Conservation (phyloP, 2,888 invertebrate genomes). For the Lacanobia wlatinum region DNA sequence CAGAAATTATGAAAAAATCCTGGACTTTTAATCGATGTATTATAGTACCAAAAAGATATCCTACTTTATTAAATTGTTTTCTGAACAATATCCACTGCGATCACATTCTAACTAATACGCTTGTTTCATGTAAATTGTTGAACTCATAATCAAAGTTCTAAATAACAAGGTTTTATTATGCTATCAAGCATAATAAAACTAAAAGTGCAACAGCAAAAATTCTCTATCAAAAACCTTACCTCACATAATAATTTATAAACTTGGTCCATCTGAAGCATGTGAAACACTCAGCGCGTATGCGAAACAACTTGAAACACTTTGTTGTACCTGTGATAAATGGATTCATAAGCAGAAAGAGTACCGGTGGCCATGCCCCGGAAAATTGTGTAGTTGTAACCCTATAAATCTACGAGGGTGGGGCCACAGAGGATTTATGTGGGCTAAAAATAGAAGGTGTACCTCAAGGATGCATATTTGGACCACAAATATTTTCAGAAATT, state of each 20-base stretch:
- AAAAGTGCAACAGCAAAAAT: slow-evolving; percentile 1
- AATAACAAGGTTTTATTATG: too few species aligned
- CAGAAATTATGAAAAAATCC: neutral
- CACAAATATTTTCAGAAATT: slow-evolving; percentile 37
- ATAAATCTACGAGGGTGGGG: slow-evolving; percentile 60
- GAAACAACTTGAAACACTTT: slow-evolving; percentile 65
- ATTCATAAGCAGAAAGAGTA: slow-evolving; percentile 67
- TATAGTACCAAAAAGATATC: neutral
- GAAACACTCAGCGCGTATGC: slow-evolving; percentile 55
- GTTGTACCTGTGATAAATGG: slow-evolving; percentile 70
- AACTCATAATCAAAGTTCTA: neutral
- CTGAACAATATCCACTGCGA: neutral
- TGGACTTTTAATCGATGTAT: neutral
- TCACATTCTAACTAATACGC: too few species aligned
- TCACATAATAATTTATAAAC: slow-evolving; percentile 45
- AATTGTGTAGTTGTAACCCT: slow-evolving; percentile 62
- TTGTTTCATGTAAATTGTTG: too few species aligned
- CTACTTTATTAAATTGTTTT: neutral
- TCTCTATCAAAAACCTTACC: slow-evolving; percentile 17
- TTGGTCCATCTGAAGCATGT: slow-evolving; percentile 53
- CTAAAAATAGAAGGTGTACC: slow-evolving; percentile 62
- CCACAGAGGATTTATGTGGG: slow-evolving; percentile 57
- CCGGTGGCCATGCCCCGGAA: slow-evolving; percentile 58
- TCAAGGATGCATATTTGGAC: slow-evolving; percentile 56
- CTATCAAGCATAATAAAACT: neutral